These are phyloP conservation scores for Nycticorax nycticorax DNA, from an alignment of 2,113 vertebrate genomes.

Conservation along the genomic window DNA sequence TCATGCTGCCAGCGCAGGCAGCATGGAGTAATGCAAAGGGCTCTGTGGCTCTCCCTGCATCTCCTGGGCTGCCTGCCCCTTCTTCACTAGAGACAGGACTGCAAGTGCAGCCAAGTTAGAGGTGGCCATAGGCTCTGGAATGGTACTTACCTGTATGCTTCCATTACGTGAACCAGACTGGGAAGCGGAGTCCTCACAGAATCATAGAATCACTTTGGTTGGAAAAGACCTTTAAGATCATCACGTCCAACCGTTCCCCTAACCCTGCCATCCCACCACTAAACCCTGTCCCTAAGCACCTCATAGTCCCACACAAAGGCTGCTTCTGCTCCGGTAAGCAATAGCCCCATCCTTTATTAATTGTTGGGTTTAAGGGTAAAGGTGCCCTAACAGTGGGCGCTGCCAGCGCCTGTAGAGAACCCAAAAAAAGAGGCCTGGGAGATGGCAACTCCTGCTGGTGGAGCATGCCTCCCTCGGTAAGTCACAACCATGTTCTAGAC, in stretches of 20 bases:
- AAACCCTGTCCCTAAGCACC: too few relatives aligned
- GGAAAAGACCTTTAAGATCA: too few relatives aligned
- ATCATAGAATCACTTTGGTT: too few relatives aligned
- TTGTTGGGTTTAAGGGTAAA: not conserved
- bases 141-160: not conserved
- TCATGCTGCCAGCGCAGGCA: not conserved
- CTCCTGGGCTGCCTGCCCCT: not conserved
- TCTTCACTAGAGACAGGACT: not conserved
- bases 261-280: too few relatives aligned
- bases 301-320: not conserved
- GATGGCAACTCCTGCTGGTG: not conserved
- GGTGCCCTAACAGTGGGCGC: not conserved
- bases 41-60: not conserved
- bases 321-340: not conserved
- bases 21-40: not conserved
- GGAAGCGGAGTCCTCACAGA: not conserved
- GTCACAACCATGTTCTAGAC: not conserved
- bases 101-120: not conserved
- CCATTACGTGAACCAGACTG: not conserved
- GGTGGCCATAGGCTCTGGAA: not conserved
- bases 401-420: not conserved
- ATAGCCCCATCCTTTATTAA: not conserved
- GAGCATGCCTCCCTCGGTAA: not conserved
- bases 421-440: not conserved
- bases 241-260: too few relatives aligned